Conservation (phyloP, 2,797 vertebrate species). For the Thripadectes ignobilis region DNA sequence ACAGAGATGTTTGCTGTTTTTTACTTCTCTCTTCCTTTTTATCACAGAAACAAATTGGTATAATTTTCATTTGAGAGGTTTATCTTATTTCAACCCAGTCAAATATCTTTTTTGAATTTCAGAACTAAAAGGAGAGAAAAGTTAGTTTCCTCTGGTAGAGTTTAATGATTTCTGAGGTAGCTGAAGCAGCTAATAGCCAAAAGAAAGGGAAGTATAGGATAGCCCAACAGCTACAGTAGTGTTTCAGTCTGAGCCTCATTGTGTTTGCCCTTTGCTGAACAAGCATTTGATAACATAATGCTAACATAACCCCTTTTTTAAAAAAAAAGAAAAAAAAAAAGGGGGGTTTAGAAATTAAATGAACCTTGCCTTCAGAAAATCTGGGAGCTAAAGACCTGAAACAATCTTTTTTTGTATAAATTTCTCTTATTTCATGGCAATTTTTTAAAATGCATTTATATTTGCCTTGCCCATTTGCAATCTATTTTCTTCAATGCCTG, state of each 20-base stretch:
- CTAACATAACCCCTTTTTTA: neutral
- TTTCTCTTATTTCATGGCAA: neutral
- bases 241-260: neutral
- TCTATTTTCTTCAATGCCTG: neutral
- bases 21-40: neutral
- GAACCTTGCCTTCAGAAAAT: neutral
- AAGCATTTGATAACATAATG: neutral
- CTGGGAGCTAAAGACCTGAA: neutral
- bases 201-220: neutral
- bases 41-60: neutral
- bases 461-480: neutral
- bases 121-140: neutral
- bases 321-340: too few relatives aligned
- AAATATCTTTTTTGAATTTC: neutral
- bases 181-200: neutral
- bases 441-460: neutral
- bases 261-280: fast-evolving
- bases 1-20: neutral
- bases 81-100: neutral
- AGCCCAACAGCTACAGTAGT: neutral
- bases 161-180: neutral
- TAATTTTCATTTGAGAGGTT: neutral
- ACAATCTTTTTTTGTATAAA: neutral
- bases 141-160: neutral
- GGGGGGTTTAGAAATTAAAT: neutral